Evolutionary conservation across 2,113 vertebrate species (phyloP).

Genomic region (Pelodiscus sinensis): DNA sequence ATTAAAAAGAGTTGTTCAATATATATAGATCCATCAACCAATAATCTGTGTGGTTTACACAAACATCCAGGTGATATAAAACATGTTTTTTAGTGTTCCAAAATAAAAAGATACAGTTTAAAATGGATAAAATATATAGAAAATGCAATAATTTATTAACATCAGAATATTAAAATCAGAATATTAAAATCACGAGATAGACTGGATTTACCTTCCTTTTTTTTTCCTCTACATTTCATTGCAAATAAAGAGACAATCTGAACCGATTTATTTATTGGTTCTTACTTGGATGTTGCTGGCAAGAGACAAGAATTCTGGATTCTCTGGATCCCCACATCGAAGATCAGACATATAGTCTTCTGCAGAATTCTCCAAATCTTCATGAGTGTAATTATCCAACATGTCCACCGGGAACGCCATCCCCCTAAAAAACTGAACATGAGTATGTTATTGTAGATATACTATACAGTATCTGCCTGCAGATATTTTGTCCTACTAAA

Average conservation of each 20-base stretch:
- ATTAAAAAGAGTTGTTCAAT: background rate
- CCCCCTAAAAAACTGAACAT: slow-evolving; percentile 65
- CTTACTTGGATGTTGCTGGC: slow-evolving; percentile 54
- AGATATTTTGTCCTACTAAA: background rate
- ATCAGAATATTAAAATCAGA: background rate
- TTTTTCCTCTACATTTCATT: background rate
- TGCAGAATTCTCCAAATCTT: slow-evolving; percentile 79
- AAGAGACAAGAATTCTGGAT: slow-evolving; percentile 76
- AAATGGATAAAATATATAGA: background rate
- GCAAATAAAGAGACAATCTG: background rate
- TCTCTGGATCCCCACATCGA: slow-evolving; percentile 73
- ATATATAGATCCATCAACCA: background rate
- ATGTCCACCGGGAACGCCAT: slow-evolving; percentile 92
- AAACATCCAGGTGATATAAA: background rate
- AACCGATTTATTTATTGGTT: background rate
- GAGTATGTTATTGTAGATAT: background rate
- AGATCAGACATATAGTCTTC: slow-evolving; percentile 82
- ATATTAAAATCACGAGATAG: background rate
- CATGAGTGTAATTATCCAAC: slow-evolving; percentile 79
- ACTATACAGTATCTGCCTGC: background rate
- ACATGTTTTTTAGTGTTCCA: background rate
- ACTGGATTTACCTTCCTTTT: background rate
- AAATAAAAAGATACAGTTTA: background rate
- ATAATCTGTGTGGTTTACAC: background rate
- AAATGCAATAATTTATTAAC: background rate